Evolutionary conservation across 2,113 vertebrate species (phyloP).

Genomic region (Suricata suricatta): DNA sequence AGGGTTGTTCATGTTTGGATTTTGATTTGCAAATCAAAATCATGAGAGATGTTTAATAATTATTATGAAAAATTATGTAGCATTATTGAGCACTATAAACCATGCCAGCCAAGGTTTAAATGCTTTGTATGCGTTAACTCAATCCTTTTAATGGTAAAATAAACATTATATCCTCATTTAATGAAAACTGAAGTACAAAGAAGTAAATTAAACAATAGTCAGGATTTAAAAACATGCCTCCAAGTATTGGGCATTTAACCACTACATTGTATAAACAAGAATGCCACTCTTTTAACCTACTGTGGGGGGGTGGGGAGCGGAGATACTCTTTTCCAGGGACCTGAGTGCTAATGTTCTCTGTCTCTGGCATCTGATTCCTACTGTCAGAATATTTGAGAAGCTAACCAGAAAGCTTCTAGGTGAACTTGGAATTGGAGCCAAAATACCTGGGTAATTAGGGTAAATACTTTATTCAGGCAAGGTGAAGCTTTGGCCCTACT

Average conservation of each 20-base stretch:
- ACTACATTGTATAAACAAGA: slow-evolving; percentile 25
- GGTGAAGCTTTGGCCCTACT: not conserved
- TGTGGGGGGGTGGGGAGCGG: not conserved
- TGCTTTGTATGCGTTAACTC: slow-evolving; percentile 12
- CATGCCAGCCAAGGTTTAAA: not conserved
- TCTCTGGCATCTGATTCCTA: not conserved
- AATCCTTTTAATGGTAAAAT: not conserved
- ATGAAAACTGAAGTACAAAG: slow-evolving; percentile 21
- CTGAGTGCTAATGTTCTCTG: not conserved
- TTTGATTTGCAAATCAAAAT: slow-evolving; percentile 28
- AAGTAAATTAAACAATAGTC: slow-evolving; percentile 11
- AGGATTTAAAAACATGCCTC: slow-evolving; percentile 11
- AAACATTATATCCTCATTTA: slow-evolving; percentile 8
- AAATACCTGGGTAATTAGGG: not conserved
- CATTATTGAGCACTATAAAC: not conserved
- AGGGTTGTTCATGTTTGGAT: not conserved
- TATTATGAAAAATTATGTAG: slow-evolving; percentile 9
- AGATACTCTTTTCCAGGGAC: not conserved
- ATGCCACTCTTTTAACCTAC: not conserved
- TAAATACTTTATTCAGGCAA: slow-evolving; percentile 4
- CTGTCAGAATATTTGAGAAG: not conserved
- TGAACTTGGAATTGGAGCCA: slow-evolving; percentile 7
- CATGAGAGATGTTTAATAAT: slow-evolving; percentile 7
- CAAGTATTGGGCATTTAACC: not conserved
- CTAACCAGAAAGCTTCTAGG: slow-evolving; percentile 25